Evolutionary conservation across 2,888 invertebrate genomes (phyloP).

Genomic region (Argyresthia goedartella): DNA sequence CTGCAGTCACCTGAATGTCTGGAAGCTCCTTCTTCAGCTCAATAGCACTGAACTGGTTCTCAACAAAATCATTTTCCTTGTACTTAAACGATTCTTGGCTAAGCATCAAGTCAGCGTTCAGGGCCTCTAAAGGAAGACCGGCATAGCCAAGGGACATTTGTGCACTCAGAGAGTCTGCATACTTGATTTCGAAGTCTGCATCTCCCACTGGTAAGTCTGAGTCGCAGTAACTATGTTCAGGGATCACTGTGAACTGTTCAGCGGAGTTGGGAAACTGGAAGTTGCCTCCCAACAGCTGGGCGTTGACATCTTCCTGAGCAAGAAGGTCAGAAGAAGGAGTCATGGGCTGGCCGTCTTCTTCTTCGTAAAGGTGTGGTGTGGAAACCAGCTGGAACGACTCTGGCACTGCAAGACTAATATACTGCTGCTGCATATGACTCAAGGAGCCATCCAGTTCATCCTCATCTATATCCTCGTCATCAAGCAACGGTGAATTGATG

Average conservation of each 20-base stretch:
- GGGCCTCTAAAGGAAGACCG: slow-evolving; percentile 32
- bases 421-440: slow-evolving; percentile 66
- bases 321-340: slow-evolving; percentile 61
- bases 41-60: slow-evolving; percentile 54
- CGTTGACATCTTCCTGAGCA: slow-evolving; percentile 60
- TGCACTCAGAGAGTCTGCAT: slow-evolving; percentile 50
- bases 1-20: slow-evolving; percentile 58
- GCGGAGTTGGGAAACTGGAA: slow-evolving; percentile 62
- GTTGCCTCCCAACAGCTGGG: slow-evolving; percentile 58
- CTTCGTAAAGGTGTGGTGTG: slow-evolving; percentile 69
- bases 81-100: slow-evolving; percentile 40
- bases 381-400: slow-evolving; percentile 76
- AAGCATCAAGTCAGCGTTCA: slow-evolving; percentile 44
- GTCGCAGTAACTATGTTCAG: slow-evolving; percentile 52
- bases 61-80: slow-evolving; percentile 45
- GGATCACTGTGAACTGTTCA: slow-evolving; percentile 66
- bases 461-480: slow-evolving; percentile 58
- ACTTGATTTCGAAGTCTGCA: slow-evolving; percentile 58
- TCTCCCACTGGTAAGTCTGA: slow-evolving; percentile 47
- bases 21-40: slow-evolving; percentile 61
- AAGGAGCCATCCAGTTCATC: slow-evolving; percentile 56
- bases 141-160: slow-evolving; percentile 35
- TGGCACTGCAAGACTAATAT: slow-evolving; percentile 70
- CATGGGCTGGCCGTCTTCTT: slow-evolving; percentile 73
- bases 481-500: slow-evolving; percentile 52